Base-by-base conservation (phyloP, 2,888 invertebrate genomes). In the Stenodera caucasica region DNA sequence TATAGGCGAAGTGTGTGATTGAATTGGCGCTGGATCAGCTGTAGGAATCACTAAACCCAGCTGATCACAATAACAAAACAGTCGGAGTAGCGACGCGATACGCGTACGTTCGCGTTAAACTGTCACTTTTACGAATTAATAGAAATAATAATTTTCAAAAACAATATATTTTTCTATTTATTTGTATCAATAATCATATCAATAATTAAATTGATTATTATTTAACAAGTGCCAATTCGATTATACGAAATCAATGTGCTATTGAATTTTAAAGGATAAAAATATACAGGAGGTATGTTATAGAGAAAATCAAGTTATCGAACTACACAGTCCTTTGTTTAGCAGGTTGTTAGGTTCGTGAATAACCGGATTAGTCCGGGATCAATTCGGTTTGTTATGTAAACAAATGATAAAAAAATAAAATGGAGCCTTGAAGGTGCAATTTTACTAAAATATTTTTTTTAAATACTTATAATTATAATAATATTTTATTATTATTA, bases 21-120 rank as follows among this genome's bases (percentile, higher is more conserved):
- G 63, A 65, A 70, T 68, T 70, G 65, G 65, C 61, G 64, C 68
- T 65, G 64, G 70, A 72, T 72, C 71, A 72, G 71, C 72, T 72
- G 71, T 61, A 37, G 64, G 53, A 49, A 58, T 55, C 70, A 61
- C 67, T 67, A 62, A 62, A 59, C 60, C 65, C 76, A 77, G 76
- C 77, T 77, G 76, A 76, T 76, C 69, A 68, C 70, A 69, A 75
- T 64, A 75, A 75, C 75, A 75, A 77, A 73, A 70, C 64, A 70
- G 63, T 55, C 56, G 50, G 21, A 40, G 50, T 8, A 21, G 57
- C 52, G 51, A 30, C 51, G 29, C 26, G 45, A 26, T 49, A 54
- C 18, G 40, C 40, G 40, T 40, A 40, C 9, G 40, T 40, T 18
- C 40, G 40, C 40, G 2, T 3, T 15, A 2, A 26, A 26, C 26